Conservation (phyloP, 2,113 vertebrate genomes). For the Campylomormyrus numenius region DNA sequence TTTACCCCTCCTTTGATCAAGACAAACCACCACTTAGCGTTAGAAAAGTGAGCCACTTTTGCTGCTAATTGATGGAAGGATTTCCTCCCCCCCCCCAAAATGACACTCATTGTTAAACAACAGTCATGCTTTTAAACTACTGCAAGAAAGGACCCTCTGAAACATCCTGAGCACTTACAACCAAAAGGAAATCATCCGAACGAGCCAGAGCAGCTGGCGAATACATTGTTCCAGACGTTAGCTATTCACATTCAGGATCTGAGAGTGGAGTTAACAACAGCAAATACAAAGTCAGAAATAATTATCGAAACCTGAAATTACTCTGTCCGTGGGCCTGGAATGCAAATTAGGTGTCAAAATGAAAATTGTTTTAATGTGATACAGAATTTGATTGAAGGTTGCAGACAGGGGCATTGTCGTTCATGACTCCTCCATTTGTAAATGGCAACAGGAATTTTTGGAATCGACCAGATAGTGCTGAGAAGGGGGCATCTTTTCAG, state of each 20-base stretch:
- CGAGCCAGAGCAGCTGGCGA: not conserved
- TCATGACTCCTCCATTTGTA: not conserved
- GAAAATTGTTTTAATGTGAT: not conserved
- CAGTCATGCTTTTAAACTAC: slow-evolving; percentile 9
- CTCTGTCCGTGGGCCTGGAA: not conserved
- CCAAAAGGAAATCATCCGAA: not conserved
- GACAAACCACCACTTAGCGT: slow-evolving; percentile 4
- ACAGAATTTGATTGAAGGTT: not conserved
- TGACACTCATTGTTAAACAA: slow-evolving; percentile 12
- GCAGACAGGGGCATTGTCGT: not conserved
- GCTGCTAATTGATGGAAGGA: slow-evolving; percentile 9
- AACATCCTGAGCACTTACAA: not conserved
- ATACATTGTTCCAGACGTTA: not conserved
- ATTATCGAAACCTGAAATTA: not conserved
- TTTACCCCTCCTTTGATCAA: slow-evolving; percentile 9
- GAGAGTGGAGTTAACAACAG: not conserved
- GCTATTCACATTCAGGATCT: not conserved
- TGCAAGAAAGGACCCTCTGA: not conserved
- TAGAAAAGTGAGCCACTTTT: slow-evolving; percentile 14
- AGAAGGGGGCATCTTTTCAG: not conserved
- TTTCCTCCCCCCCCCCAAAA: not conserved
- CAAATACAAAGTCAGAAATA: not conserved
- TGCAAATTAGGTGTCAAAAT: not conserved
- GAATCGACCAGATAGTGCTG: not conserved
- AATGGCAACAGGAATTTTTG: not conserved